A percentile compares a stretch with the other conserved stretches of the same genome.
Conservation (phyloP, 2,888 invertebrate species). For the Macaria liturata region DNA sequence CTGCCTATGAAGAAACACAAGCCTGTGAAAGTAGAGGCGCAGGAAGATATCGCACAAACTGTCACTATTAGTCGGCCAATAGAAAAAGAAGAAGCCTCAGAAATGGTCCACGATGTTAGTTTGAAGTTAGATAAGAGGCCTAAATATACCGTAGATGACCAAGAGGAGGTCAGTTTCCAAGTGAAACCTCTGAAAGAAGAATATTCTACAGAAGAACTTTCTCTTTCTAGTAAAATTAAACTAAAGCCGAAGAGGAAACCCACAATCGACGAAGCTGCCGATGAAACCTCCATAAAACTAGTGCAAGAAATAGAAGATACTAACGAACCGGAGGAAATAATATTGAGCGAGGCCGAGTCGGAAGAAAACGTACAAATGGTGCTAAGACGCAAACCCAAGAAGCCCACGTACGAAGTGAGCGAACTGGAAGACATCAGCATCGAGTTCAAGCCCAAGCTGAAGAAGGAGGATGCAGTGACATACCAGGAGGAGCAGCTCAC, state of each 20-base stretch:
- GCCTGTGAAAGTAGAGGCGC: conserved; percentile 55
- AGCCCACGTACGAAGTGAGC: conserved; percentile 83
- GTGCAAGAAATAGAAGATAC: conserved; percentile 86
- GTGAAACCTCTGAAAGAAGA: conserved; percentile 65
- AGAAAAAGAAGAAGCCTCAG: conserved; percentile 63
- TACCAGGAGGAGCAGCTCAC: conserved; percentile 87
- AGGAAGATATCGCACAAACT: conserved; percentile 69
- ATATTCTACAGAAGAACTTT: conserved; percentile 88
- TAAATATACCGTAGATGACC: conserved; percentile 85
- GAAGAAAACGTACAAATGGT: conserved; percentile 83
- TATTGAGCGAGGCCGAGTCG: conserved; percentile 84
- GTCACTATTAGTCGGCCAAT: conserved; percentile 63
- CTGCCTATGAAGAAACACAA: conserved; percentile 70
- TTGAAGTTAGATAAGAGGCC: conserved; percentile 88
- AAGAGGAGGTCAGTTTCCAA: conserved; percentile 84
- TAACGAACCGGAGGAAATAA: conserved; percentile 85
- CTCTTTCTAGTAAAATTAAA: conserved; percentile 88
- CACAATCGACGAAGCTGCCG: conserved; percentile 86
- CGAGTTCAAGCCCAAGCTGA: conserved; percentile 76
- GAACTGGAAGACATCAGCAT: conserved; percentile 85
- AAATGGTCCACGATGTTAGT: conserved; percentile 83
- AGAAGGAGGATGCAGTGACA: conserved; percentile 54
- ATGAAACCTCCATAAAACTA: conserved; percentile 86
- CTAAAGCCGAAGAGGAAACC: conserved; percentile 85
- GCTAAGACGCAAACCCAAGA: conserved; percentile 76